These are phyloP conservation scores for Odontocolon sp. DNA, from an alignment of 2,888 invertebrate genomes.

Conservation along the genomic window DNA sequence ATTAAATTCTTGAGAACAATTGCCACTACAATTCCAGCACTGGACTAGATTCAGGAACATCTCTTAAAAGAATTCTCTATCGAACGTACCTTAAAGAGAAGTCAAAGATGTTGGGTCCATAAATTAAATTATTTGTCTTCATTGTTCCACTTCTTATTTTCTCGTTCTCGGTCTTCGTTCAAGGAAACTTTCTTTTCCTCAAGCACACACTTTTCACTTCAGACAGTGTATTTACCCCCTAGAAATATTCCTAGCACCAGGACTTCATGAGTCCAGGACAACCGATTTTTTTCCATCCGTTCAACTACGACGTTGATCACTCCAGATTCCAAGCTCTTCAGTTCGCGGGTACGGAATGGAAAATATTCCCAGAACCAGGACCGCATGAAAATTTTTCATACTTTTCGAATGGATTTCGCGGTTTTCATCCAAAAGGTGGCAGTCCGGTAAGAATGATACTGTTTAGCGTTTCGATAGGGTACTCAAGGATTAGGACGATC, in stretches of 20 bases:
- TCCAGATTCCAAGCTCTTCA: not conserved
- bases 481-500: not conserved
- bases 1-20: not conserved
- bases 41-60: not conserved
- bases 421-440: not conserved
- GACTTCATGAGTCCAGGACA: constrained; percentile 61
- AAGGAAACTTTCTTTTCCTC: not conserved
- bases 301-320: not conserved
- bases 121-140: too few relatives aligned
- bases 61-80: too few relatives aligned
- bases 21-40: too few relatives aligned
- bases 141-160: not conserved
- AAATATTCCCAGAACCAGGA: constrained; percentile 71
- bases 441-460: not conserved
- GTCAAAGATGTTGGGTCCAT: too few relatives aligned
- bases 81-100: too few relatives aligned
- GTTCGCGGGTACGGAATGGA: constrained; percentile 57
- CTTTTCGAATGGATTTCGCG: not conserved
- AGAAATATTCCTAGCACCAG: constrained; percentile 65
- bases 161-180: not conserved
- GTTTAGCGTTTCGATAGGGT: not conserved
- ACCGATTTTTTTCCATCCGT: constrained; percentile 41
- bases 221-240: constrained; percentile 59
- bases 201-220: not conserved
- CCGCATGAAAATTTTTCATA: constrained; percentile 60